phyloP scores from a whole-genome alignment of 2,113 vertebrate species.

The Parus major region DNA sequence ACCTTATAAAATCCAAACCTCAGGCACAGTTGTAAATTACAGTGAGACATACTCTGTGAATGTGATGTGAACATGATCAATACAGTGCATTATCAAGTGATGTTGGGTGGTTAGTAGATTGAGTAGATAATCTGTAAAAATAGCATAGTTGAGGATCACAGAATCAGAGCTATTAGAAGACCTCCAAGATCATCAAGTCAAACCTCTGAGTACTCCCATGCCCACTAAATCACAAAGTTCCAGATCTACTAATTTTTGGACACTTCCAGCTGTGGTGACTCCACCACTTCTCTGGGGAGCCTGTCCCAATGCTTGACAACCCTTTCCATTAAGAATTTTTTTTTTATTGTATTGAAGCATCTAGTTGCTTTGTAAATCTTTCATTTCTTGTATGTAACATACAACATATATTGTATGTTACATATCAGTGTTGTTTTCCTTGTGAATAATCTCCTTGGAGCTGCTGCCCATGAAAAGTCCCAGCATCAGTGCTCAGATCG shows the following conservation, averaged over 20 bases:
- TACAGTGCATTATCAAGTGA: neutral
- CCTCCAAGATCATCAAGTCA: neutral
- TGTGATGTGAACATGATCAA: neutral
- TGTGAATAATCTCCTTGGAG: neutral
- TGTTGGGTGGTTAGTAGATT: neutral
- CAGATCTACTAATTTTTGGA: neutral
- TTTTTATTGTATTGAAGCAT: neutral
- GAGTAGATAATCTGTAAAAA: neutral
- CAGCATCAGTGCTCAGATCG: neutral
- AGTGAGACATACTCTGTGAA: neutral
- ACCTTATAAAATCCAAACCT: neutral
- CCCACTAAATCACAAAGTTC: neutral
- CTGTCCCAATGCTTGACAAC: neutral
- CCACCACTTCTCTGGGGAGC: neutral
- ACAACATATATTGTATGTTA: neutral
- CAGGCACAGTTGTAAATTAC: neutral
- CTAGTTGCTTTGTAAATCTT: neutral
- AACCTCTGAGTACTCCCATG: neutral
- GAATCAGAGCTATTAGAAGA: neutral
- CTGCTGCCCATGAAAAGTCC: neutral
- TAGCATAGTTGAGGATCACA: neutral
- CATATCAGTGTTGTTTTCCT: neutral
- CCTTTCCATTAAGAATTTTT: neutral
- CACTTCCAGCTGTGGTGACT: neutral
- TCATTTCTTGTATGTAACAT: neutral